phyloP scores from a whole-genome alignment of 2,113 vertebrate species.

The Myrmecophaga tridactyla region DNA sequence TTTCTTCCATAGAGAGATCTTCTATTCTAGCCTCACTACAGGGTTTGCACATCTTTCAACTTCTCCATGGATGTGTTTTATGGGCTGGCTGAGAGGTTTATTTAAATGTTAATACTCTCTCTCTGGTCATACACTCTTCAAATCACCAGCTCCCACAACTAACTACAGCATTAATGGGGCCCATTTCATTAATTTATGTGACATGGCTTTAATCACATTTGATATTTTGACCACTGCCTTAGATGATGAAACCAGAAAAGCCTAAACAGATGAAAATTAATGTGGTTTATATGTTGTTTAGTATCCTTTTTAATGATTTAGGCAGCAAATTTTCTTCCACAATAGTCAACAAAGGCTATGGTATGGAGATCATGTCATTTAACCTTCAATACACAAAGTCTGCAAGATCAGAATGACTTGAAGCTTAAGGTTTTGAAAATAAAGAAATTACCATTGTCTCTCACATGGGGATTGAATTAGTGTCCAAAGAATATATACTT shows the following conservation, averaged over 20 bases:
- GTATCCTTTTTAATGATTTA: not conserved
- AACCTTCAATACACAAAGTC: not conserved
- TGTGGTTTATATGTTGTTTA: not conserved
- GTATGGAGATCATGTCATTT: not conserved
- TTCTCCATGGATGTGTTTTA: not conserved
- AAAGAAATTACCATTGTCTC: not conserved
- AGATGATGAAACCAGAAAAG: not conserved
- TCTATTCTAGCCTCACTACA: not conserved
- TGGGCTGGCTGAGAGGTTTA: not conserved
- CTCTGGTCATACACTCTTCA: not conserved
- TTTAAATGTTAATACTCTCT: not conserved
- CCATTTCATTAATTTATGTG: not conserved
- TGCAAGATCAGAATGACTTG: not conserved
- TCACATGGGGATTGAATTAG: not conserved
- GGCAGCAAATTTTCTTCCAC: not conserved
- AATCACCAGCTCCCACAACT: not conserved
- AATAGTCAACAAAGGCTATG: not conserved
- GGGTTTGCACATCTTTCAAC: not conserved
- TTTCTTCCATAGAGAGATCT: too few species aligned
- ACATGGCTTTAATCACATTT: not conserved
- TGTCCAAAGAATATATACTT: not conserved
- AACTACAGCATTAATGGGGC: not conserved
- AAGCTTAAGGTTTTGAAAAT: not conserved
- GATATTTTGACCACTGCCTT: not conserved
- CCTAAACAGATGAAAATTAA: not conserved